Conservation (phyloP, 30 jellyfish, hydroid and myxozoan species). For the Mastigias papua region DNA sequence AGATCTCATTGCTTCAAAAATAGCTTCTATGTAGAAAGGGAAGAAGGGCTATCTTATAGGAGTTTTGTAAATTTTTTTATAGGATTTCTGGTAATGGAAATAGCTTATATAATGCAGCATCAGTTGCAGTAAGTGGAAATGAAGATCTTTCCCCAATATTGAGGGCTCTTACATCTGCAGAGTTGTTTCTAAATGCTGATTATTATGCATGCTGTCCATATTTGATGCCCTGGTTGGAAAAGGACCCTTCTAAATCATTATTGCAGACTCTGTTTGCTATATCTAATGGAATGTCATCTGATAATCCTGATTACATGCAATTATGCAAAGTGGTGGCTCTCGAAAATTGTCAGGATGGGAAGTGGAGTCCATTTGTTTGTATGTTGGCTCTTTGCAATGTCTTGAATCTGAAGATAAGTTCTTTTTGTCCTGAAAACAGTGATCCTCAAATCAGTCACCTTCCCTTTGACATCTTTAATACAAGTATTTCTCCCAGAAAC, state of each 20-base stretch:
- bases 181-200: slow-evolving; percentile 1
- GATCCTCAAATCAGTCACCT: neutral
- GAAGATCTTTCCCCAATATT: neutral
- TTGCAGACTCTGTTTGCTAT: neutral
- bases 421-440: neutral
- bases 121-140: slow-evolving; percentile 36
- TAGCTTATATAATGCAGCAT: slow-evolving; percentile 36
- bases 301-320: neutral
- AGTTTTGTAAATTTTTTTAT: no score
- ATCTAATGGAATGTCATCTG: neutral
- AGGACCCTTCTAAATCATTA: neutral
- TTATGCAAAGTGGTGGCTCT: neutral
- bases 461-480: neutral
- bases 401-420: neutral
- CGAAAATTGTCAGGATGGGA: neutral
- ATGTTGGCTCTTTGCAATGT: neutral
- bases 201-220: slow-evolving; percentile 28
- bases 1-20: no score
- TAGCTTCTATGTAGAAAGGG: no score
- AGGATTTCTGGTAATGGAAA: slow-evolving; percentile 38
- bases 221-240: neutral
- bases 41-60: no score
- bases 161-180: slow-evolving; percentile 21
- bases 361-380: neutral
- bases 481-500: neutral